Conservation (phyloP, 2,888 invertebrate species). For the Bursaphelenchus okinawaensis region DNA sequence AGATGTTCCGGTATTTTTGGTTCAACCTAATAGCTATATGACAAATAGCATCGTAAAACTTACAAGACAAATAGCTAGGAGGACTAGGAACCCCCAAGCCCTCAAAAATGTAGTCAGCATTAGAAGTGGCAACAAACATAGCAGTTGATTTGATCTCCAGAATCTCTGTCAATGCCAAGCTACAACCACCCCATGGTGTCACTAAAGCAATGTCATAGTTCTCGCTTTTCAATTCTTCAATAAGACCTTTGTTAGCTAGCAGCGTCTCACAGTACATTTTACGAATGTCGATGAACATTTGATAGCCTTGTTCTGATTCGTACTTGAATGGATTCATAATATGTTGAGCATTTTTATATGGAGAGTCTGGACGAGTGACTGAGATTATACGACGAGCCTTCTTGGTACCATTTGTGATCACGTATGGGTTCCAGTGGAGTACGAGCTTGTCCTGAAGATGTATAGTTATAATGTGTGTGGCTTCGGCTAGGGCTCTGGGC, state of each 20-base stretch:
- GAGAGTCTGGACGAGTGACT: background rate
- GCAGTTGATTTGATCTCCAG: background rate
- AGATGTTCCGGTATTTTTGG: no score
- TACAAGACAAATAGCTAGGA: constrained; percentile 2
- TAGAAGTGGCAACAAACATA: background rate
- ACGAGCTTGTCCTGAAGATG: background rate
- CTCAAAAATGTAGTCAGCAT: background rate
- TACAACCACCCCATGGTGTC: background rate
- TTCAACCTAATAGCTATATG: no score
- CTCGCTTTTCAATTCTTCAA: background rate
- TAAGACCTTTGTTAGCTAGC: background rate
- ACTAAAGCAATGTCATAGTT: background rate
- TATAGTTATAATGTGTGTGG: background rate
- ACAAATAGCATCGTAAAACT: no score
- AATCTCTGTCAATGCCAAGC: background rate
- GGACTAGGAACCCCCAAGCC: background rate
- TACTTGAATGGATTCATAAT: background rate
- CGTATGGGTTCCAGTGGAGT: background rate
- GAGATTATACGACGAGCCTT: background rate
- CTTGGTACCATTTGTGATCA: background rate
- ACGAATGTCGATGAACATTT: background rate
- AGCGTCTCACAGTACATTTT: background rate
- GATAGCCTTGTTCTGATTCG: background rate
- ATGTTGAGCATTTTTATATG: background rate
- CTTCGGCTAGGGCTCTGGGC: no score